These are phyloP conservation scores for Rotaria sp. DNA, from an alignment of 2,888 invertebrate species.

Conservation along the genomic window DNA sequence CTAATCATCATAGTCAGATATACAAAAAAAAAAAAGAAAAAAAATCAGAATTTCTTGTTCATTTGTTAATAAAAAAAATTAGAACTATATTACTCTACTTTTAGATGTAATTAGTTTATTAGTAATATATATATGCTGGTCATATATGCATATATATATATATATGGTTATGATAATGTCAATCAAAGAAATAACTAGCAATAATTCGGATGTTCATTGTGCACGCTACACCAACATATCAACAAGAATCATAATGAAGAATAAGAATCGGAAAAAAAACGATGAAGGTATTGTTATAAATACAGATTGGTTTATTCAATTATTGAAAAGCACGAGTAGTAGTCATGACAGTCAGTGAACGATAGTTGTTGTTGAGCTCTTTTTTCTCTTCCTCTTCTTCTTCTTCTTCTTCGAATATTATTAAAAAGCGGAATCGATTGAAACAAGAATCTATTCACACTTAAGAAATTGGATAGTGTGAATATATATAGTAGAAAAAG, in stretches of 20 bases:
- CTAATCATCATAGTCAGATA: background rate
- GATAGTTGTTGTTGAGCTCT: too few relatives aligned
- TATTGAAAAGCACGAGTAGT: background rate
- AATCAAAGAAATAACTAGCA: background rate
- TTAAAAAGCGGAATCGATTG: background rate
- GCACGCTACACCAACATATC: background rate
- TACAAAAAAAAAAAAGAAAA: background rate
- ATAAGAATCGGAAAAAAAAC: background rate
- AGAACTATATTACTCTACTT: background rate
- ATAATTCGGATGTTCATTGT: background rate
- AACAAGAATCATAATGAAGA: background rate
- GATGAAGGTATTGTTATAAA: background rate
- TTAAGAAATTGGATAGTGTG: background rate
- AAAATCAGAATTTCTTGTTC: background rate
- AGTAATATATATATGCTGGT: background rate
- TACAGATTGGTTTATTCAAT: background rate
- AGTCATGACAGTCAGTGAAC: background rate
- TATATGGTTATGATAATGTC: background rate
- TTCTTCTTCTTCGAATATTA: background rate
- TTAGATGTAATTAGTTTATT: background rate
- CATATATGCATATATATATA: too few relatives aligned
- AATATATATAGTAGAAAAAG: background rate
- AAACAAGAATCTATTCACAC: background rate
- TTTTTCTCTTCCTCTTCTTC: background rate
- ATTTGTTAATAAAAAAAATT: background rate